Evolutionary conservation across 1,140 invertebrate species (phyloP), one percentile per base, ranked within the genome.

Genomic region (Diorhabda elongata): DNA sequence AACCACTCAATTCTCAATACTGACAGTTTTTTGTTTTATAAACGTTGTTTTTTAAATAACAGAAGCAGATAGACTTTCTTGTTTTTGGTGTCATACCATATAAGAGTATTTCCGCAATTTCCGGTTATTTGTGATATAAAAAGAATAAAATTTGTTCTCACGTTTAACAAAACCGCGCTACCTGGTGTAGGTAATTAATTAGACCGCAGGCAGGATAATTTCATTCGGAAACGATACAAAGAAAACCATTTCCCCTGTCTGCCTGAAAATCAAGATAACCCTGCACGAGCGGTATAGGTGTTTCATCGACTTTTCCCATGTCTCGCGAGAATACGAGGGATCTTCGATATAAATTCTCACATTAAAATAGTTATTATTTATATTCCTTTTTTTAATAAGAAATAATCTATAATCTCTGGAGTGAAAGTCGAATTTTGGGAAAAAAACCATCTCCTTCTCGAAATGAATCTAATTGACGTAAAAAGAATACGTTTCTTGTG

Each of bases 221-320:
- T n/a, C 47, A 60, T 42, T 60, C 58, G 58, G 61, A 62, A 62
- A 44, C 43, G 61, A 44, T 44, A 9, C 11, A 64, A 64, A 64
- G 47, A 56, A 64, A 62, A 3, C 61, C 61, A 62, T 62, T 62
- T 62, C 61, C 61, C 61, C 42, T 44, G 44, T 44, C 43, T 56
- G 43, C 9, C 26, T 11, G 4, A 26, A 56, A 57, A 64, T 64
- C 63, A 66, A 64, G 64, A 69, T 69, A 64, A 57, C 63, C 63
- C 69, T 58, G 60, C 59, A 41, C 57, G 56, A 61, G 67, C 58
- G 64, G 45, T 45, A 26, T 26, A 71, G 65, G 56, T 68, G 52
- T 66, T 69, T 70, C 69, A 68, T 58, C 62, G 66, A 70, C 63
- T 66, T 75, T 75, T 75, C 74, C 73, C 74, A 75, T 71, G 73